Evolutionary conservation across 2,888 invertebrate genomes (phyloP).

Genomic region (Drosophila longiperda): DNA sequence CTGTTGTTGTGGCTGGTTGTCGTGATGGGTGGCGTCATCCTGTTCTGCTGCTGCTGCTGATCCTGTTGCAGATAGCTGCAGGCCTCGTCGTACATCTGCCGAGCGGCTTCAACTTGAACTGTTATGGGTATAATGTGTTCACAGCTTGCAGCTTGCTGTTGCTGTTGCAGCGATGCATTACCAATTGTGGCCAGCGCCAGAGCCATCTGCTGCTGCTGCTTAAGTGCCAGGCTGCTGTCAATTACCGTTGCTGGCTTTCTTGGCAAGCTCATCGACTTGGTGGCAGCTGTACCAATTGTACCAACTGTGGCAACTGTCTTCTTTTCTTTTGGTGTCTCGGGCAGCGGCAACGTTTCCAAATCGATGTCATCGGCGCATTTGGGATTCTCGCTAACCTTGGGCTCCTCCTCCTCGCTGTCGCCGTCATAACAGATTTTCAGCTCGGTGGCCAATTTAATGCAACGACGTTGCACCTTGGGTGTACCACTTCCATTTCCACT

Average conservation of each 20-base stretch:
- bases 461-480: constrained; percentile 73
- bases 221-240: constrained; percentile 74
- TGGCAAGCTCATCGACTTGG: constrained; percentile 48
- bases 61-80: constrained; percentile 79
- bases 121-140: constrained; percentile 70
- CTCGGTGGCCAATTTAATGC: constrained; percentile 81
- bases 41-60: constrained; percentile 67
- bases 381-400: constrained; percentile 32
- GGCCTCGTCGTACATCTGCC: constrained; percentile 77
- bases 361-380: constrained; percentile 48
- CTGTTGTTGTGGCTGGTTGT: constrained; percentile 2
- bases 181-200: constrained; percentile 47
- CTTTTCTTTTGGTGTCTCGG: constrained; percentile 57
- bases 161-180: background rate
- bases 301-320: constrained; percentile 17
- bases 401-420: constrained; percentile 63
- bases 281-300: constrained; percentile 8
- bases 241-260: constrained; percentile 46
- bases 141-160: constrained; percentile 3
- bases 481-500: constrained; percentile 27
- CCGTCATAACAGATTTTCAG: constrained; percentile 73
- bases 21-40: constrained; percentile 58
- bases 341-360: constrained; percentile 79
- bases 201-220: constrained; percentile 74
- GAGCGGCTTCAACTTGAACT: constrained; percentile 44